These are phyloP conservation scores for Festucalex cinctus DNA, from an alignment of 2,113 vertebrate species.

Conservation along the genomic window DNA sequence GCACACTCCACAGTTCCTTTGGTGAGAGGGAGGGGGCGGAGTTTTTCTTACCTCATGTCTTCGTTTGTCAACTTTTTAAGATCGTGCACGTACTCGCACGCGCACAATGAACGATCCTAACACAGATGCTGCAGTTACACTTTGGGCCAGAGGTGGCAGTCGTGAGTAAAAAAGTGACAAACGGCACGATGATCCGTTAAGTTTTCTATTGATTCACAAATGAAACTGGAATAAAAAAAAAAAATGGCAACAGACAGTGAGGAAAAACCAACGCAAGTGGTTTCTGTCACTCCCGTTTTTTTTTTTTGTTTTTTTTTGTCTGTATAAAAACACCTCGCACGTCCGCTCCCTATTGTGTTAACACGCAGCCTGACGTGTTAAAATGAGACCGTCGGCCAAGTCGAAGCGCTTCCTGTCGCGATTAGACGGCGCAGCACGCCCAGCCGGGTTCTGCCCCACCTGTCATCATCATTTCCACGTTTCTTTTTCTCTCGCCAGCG, in stretches of 20 bases:
- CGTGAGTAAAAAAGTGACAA: too few species aligned
- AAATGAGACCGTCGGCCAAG: not conserved
- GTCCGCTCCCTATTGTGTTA: not conserved
- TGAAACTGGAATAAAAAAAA: not conserved
- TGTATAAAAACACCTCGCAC: not conserved
- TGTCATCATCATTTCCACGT: not conserved
- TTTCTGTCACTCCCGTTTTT: not conserved
- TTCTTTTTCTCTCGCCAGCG: not conserved
- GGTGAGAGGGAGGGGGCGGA: too few species aligned
- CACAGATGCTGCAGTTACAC: too few species aligned
- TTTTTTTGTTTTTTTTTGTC: not conserved
- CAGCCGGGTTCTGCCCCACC: not conserved
- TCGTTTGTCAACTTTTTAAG: too few species aligned
- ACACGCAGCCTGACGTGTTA: not conserved
- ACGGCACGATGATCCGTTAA: too few species aligned
- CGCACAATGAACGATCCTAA: too few species aligned
- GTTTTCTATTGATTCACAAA: not conserved
- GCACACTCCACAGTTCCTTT: too few species aligned
- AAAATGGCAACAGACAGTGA: not conserved
- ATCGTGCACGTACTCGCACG: too few species aligned
- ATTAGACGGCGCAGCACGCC: not conserved
- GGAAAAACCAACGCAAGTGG: not conserved
- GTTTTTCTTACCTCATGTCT: too few species aligned
- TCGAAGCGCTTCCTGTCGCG: constrained; percentile 2
- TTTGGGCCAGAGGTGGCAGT: too few species aligned